Base-by-base conservation (phyloP, 2,888 invertebrate genomes). In the Agapostemon virescens region DNA sequence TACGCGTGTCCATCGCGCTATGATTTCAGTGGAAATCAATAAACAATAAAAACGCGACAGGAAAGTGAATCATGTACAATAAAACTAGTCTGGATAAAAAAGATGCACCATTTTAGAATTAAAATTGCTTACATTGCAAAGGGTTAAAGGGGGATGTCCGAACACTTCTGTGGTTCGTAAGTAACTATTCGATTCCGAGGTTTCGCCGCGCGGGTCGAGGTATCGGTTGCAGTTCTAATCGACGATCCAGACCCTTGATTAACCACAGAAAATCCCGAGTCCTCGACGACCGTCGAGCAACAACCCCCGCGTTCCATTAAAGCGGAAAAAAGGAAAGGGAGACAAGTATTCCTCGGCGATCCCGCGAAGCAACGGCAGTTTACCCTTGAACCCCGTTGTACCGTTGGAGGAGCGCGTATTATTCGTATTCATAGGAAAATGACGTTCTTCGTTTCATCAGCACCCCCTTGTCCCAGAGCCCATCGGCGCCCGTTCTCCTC, bases 381-480 rank as follows among this genome's bases (percentile, higher is more conserved):
- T 58, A 33, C 74, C 49, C 69, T 33, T 45, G 52, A 49, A 23
- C 30, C 38, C 26, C 38, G n/a, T 11, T 45, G n/a, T 49, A 42
- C 55, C 66, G 49, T 26, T 42, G 23, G 36, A 33, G 30, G 20
- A 33, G 40, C 20, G 40, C 20, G 64, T 66, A 71, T 64, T 76
- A 69, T 81, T 76, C 72, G 70, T 76, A 81, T 82, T 81, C 81
- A 81, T 76, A 61, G 76, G 71, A 75, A 81, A 81, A 81, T 75
- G 76, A 82, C 52, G 82, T 75, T 75, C 82, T 75, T 68, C 70
- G 75, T 81, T 81, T 81, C 69, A 66, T 66, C 80, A 74, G 55
- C 33, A 45, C n/a, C 30, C n/a, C 40, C 66, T 67, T 74, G 64
- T 69, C 52, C 55, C 64, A 11, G 36, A 45, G 70, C 66, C 64